Conservation (phyloP, 2,797 vertebrate species). For the Paguma larvata region DNA sequence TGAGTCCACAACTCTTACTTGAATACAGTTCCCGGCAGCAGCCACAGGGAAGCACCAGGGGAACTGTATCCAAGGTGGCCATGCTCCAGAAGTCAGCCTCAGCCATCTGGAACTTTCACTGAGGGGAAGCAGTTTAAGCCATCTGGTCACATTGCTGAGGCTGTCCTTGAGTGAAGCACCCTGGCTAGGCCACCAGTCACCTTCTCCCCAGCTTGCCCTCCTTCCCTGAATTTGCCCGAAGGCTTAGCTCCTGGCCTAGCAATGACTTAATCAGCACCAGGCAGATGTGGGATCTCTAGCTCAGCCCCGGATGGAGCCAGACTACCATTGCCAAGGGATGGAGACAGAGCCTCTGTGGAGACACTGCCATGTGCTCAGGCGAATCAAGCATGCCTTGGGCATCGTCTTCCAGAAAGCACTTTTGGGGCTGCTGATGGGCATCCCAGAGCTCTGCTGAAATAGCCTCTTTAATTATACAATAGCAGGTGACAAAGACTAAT, state of each 20-base stretch:
- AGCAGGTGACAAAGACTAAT: slow-evolving; percentile 86
- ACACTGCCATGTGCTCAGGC: neutral
- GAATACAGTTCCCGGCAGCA: neutral
- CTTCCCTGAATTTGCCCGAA: neutral
- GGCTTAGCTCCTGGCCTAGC: neutral
- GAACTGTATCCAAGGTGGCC: neutral
- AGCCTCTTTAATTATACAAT: slow-evolving; percentile 86
- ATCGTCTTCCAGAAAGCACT: neutral
- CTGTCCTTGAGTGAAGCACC: neutral
- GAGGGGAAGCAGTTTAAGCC: neutral
- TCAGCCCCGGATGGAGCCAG: neutral
- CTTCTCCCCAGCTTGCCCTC: neutral
- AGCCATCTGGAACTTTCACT: neutral
- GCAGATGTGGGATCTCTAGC: neutral
- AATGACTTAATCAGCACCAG: neutral
- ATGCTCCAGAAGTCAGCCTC: neutral
- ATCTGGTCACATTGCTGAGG: neutral
- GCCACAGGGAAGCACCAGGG: neutral
- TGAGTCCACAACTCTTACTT: neutral
- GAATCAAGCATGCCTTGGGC: neutral
- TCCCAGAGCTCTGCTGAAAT: slow-evolving; percentile 79
- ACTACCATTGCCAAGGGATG: rapidly evolving
- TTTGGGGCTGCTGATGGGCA: neutral
- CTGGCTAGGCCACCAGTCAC: neutral
- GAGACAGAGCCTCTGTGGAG: neutral